Percentiles rank a stretch among this genome's conserved stretches.
These are phyloP conservation scores for Phthorimaea operculella DNA, from an alignment of 1,140 invertebrate species.

Conservation along the genomic window DNA sequence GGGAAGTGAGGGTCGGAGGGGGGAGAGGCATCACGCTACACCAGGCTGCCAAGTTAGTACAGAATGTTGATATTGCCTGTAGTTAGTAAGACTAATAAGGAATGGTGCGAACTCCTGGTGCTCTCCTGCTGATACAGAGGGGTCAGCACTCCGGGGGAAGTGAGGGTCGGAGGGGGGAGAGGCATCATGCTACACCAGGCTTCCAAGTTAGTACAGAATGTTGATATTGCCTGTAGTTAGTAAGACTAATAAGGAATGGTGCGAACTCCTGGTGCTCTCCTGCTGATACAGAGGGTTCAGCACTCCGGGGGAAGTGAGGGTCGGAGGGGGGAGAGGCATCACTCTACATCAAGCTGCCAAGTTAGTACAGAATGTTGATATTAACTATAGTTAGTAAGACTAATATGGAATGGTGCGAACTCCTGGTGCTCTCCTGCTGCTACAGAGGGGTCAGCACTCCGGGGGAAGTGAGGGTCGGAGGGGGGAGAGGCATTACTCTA, in stretches of 20 bases:
- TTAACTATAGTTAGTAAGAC: no score
- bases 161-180: constrained; percentile 81
- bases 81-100: no score
- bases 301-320: constrained; percentile 87
- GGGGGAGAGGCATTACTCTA: constrained; percentile 81
- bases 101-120: constrained; percentile 96
- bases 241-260: no score
- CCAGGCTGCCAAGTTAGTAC: constrained; percentile 72
- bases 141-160: constrained; percentile 86
- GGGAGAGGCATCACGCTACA: constrained; percentile 82
- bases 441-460: constrained; percentile 88
- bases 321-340: constrained; percentile 81
- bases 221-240: no score
- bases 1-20: constrained; percentile 84
- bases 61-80: background rate
- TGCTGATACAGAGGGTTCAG: constrained; percentile 91
- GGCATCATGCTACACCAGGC: constrained; percentile 82
- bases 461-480: constrained; percentile 85
- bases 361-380: constrained; percentile 24
- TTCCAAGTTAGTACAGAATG: constrained; percentile 56
- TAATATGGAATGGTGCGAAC: constrained; percentile 99
- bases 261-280: constrained; percentile 92
- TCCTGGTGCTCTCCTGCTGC: constrained; percentile 92
- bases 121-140: constrained; percentile 94
- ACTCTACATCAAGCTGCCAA: constrained; percentile 79